Evolutionary conservation across 2,888 invertebrate species (phyloP), one percentile per base, ranked within the genome.

Genomic region (Aphidoletes aphidimyza): DNA sequence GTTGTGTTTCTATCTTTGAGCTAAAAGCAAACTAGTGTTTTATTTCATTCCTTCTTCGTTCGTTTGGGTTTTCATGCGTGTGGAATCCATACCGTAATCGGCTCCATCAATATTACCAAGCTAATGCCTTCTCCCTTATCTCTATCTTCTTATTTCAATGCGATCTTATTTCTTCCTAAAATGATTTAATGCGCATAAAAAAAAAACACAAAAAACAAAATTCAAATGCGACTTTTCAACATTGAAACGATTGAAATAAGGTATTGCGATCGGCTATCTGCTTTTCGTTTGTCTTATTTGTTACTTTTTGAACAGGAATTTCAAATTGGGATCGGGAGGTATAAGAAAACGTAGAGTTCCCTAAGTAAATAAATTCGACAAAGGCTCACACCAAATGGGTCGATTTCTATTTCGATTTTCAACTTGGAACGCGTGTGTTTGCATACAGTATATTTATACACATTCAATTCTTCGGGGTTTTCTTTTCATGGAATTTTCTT

Each of bases 101-200:
- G 69, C 69, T 69, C 69, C 69, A 69, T 69, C 69, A 69, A 26
- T 19, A 69, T 69, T 69, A 69, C 69, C 26, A 69, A 69, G 69
- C 69, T 69, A 69, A 69, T 54, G 22, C 30, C 69, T 30, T 30
- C 30, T 69, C 30, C 69, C 69, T 69, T 69, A 69, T 69, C 69
- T 69, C 69, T 30, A 69, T 69, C 69, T 2, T 69, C 14, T 34
- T 30, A 69, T 69, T 69, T 17, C 30, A 34, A 69, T 11, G 11
- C 14, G 69, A 69, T 69, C 69, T 69, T 69, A 69, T 34, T 30
- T 30, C 69, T 69, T 69, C 69, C 69, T 30, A 69, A 69, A 69
- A 69, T 69, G 69, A 69, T 30, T 69, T 69, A 69, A 69, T 69
- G 69, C 69, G 69, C 30, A 69, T 69, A 69, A 69, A 69, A 69